Evolutionary conservation across 2,888 invertebrate species (phyloP).

Genomic region (Girardia tigrina): DNA sequence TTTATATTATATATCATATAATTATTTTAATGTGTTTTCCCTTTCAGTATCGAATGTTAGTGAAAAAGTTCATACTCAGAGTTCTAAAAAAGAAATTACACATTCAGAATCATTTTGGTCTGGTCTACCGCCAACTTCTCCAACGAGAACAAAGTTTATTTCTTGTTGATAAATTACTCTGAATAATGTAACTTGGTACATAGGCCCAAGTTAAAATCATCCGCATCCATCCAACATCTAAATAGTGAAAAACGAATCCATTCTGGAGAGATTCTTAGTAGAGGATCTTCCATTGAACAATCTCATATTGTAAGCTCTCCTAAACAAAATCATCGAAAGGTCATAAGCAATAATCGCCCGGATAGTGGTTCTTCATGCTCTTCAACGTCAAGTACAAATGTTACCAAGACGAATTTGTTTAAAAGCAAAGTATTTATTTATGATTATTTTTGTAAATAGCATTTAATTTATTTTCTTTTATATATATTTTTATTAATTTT

Average conservation of each 20-base stretch:
- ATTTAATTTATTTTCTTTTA: too few relatives aligned
- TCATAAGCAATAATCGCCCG: not conserved
- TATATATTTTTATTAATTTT: not conserved
- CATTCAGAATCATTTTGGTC: not conserved
- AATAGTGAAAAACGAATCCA: not conserved
- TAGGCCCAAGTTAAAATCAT: not conserved
- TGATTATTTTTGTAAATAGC: not conserved
- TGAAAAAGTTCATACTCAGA: not conserved
- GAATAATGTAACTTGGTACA: not conserved
- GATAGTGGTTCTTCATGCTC: slow-evolving; percentile 19
- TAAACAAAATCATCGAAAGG: not conserved
- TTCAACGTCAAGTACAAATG: not conserved
- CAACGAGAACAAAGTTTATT: not conserved
- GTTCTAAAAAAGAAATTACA: not conserved
- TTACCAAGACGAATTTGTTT: not conserved
- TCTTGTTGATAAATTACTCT: not conserved
- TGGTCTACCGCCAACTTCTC: not conserved
- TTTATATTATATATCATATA: not conserved
- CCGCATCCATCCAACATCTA: not conserved
- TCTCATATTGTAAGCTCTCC: not conserved
- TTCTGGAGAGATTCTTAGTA: not conserved
- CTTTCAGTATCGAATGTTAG: not conserved
- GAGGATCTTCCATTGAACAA: not conserved
- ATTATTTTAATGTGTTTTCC: not conserved
- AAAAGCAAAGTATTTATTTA: not conserved